Evolutionary conservation across 2,888 invertebrate species (phyloP), one percentile per base, ranked within the genome.

Genomic region (Synanthedon myopaeformis): DNA sequence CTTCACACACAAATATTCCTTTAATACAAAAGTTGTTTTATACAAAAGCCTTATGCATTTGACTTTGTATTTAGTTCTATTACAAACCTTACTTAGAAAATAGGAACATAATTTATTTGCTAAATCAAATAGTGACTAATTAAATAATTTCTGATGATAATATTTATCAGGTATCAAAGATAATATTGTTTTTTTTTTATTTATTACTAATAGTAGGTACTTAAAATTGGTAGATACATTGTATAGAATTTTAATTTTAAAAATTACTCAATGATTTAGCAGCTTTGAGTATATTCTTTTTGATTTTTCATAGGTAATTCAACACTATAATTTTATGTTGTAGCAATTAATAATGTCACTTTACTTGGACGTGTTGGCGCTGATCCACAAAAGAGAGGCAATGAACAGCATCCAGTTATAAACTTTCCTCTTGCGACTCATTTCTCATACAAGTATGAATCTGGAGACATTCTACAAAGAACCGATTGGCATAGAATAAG

Each of bases 401-500:
- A 89, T 2, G 90, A 92, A 52, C 90, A 93, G 56, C 95, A 94
- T 76, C 97, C 97, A 3, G 94, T 97, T 23, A 91, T 95, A 35
- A 91, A 94, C 61, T 97, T 98, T 79, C 95, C 96, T 0, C 68
- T 98, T 53, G 97, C 97, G 3, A 98, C 97, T 23, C 96, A 96
- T 70, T 91, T 91, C 49, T 95, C 94, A 73, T 96, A 95, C 76
- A 93, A 92, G 69, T 92, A 93, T 79, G 92, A 92, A 66, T 85
- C 89, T 71, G 96, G 95, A 4, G 95, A 96, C 62, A 89, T 93
- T 69, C 82, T 93, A 53, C 96, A 96, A 72, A 92, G 94, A 65
- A 96, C 96, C 8, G 96, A 97, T 63, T 97, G 97, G 97, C 97
- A 97, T 78, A 89, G 95, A 65, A 80, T 97, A 52, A 93, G 94